Evolutionary conservation across 2,888 invertebrate genomes (phyloP), one percentile per base, ranked within the genome.

Genomic region (Drosophila neonasuta): DNA sequence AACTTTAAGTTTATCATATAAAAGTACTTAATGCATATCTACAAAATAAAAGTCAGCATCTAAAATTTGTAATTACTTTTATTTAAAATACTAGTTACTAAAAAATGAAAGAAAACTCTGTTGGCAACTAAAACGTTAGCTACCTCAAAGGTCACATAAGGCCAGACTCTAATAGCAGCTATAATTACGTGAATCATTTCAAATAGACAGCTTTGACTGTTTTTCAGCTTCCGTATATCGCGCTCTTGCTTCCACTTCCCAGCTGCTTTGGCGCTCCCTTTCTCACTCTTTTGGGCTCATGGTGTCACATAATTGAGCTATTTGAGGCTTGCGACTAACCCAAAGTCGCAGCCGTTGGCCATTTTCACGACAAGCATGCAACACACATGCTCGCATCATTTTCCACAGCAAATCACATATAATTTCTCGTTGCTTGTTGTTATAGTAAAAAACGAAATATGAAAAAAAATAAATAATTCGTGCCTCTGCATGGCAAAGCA

Each of bases 331-430:
- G 42, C 36, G 45, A 50, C 34, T 42, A 36, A 29, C 45, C 36
- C 24, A 56, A 46, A 46, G 36, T 20, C 17, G 44, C n/a, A 10
- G 58, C 55, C 29, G 42, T 55, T 63, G 56, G 52, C 54, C 36
- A 56, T 30, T 51, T 46, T 15, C 56, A 59, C 54, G 30, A 30
- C 32, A 59, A 58, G 55, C 65, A 45, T 59, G 57, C 59, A 73
- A 48, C 54, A 13, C 24, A 24, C 24, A 24, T 24, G 24, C 24
- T 52, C 66, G 55, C 70, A 58, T 72, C 71, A 65, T 68, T 67
- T 46, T 46, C 64, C 46, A 64, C 59, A 39, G 59, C 69, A 79
- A 77, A 81, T 86, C 72, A 73, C 67, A 84, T 84, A 67, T 79
- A 74, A 81, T 86, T 86, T 80, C 24, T 24, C 24, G 10, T 51